Conservation (phyloP, 2,888 invertebrate genomes). For the Synergus gifuensis region DNA sequence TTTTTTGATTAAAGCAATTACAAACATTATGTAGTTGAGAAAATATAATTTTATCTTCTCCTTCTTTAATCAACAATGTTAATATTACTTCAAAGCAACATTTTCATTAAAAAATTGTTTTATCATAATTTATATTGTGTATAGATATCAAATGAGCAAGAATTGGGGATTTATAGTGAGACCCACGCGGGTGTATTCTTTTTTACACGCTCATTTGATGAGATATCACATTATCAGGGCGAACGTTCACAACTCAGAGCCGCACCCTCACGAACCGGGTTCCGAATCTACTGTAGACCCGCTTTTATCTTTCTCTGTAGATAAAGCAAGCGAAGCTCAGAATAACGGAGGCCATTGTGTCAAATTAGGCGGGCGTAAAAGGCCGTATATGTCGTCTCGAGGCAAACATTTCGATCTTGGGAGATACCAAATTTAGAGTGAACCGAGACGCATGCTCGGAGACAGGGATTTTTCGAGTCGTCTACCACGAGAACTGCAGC, state of each 20-base stretch:
- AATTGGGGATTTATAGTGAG: neutral
- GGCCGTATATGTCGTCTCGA: conserved; percentile 45
- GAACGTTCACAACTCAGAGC: conserved; percentile 27
- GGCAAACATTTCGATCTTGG: conserved; percentile 46
- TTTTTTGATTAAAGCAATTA: neutral
- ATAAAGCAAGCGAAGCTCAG: conserved; percentile 42
- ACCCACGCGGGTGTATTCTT: neutral
- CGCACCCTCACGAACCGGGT: conserved; percentile 4
- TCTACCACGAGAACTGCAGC: conserved; percentile 3
- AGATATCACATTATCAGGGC: conserved; percentile 29
- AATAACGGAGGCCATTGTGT: conserved; percentile 51
- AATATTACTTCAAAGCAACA: too few species aligned
- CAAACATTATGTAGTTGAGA: too few species aligned
- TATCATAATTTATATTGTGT: neutral
- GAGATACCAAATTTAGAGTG: conserved; percentile 46
- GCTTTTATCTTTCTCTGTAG: conserved; percentile 20
- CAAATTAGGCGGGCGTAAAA: conserved; percentile 51
- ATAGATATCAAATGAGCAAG: neutral
- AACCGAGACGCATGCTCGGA: conserved; percentile 15
- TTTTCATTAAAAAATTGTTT: neutral
- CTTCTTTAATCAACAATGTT: too few species aligned
- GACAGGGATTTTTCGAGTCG: conserved; percentile 16
- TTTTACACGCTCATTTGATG: neutral
- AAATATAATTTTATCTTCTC: too few species aligned
- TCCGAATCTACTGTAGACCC: neutral